phyloP scores from a whole-genome alignment of 92 coral and sea anemone genomes.

The Parazoanthus swiftii region DNA sequence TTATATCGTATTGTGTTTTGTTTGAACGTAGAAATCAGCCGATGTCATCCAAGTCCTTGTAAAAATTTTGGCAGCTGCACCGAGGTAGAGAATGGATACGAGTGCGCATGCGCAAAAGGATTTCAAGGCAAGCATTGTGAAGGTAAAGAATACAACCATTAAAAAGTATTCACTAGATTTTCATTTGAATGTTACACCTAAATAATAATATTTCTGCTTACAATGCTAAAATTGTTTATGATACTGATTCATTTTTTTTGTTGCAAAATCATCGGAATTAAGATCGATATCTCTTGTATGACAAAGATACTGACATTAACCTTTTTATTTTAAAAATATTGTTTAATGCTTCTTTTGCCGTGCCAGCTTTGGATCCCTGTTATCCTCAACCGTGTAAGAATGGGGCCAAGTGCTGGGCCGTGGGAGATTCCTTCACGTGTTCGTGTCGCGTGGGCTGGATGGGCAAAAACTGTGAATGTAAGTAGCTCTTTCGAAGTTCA shows the following conservation, averaged over 20 bases:
- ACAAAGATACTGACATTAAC: too few relatives aligned
- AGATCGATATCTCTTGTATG: too few relatives aligned
- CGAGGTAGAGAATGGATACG: conserved; percentile 82
- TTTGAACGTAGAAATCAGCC: conserved; percentile 67
- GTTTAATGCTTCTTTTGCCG: not conserved
- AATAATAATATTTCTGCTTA: too few relatives aligned
- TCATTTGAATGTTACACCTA: too few relatives aligned
- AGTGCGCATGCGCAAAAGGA: conserved; percentile 89
- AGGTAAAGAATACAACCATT: conserved; percentile 49
- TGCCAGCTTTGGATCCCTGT: conserved; percentile 81
- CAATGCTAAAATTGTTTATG: too few relatives aligned
- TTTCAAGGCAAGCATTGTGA: conserved; percentile 88
- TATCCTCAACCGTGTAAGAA: conserved; percentile 92
- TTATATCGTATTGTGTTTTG: not conserved
- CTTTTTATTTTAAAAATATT: too few relatives aligned
- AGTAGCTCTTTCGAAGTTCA: not conserved
- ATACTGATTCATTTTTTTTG: too few relatives aligned
- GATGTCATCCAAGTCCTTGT: conserved; percentile 91
- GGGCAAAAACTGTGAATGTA: conserved; percentile 91
- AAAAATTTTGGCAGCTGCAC: conserved; percentile 87
- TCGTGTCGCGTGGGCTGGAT: conserved; percentile 91
- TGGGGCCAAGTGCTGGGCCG: conserved; percentile 82
- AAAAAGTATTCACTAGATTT: too few relatives aligned
- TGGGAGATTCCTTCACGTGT: conserved; percentile 76
- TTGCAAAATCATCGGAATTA: too few relatives aligned